Evolutionary conservation across 2,113 vertebrate species (phyloP).

Genomic region (Heptranchias perlo): DNA sequence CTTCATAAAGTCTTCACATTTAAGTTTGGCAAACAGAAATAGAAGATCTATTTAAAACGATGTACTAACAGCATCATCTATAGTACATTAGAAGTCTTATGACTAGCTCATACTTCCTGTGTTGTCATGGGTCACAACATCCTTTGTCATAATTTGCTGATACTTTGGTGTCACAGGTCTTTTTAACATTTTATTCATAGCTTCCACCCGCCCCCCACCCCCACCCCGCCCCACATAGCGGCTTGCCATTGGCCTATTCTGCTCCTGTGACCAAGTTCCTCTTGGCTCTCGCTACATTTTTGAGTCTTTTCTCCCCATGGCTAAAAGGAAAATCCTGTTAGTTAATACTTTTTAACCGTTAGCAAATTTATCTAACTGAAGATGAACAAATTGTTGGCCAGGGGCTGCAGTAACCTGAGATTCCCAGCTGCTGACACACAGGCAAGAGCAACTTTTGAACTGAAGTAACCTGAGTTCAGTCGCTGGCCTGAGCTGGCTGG

Average conservation of each 20-base stretch:
- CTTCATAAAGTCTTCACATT: background rate
- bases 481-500: too few relatives aligned
- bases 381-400: too few relatives aligned
- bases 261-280: background rate
- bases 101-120: background rate
- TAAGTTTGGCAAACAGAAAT: background rate
- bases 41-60: background rate
- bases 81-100: background rate
- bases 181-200: background rate
- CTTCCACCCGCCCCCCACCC: background rate
- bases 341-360: too few relatives aligned
- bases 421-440: too few relatives aligned
- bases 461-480: too few relatives aligned
- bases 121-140: background rate
- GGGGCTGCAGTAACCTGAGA: too few relatives aligned
- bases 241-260: background rate
- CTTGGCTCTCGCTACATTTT: background rate
- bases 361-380: too few relatives aligned
- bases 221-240: background rate
- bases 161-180: background rate
- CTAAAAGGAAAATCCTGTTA: too few relatives aligned
- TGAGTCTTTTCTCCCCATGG: too few relatives aligned
- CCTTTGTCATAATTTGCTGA: background rate
- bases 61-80: background rate
- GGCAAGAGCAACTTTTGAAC: too few relatives aligned